Evolutionary conservation across 2,888 invertebrate genomes (phyloP), one percentile per base, ranked within the genome.

Genomic region (Lithophane socia): DNA sequence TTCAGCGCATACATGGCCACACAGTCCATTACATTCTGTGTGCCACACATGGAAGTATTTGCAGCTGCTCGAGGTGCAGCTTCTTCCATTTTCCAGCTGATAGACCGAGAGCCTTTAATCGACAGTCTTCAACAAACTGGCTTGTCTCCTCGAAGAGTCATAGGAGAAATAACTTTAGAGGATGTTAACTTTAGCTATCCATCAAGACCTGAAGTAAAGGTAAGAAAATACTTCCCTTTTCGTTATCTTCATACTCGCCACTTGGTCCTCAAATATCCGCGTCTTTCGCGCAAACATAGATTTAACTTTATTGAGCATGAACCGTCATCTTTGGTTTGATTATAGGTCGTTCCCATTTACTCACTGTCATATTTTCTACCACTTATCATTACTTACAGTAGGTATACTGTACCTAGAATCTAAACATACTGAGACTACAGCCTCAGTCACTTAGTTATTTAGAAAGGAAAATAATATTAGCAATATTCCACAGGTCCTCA

Each of bases 141-240:
- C 1, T 90, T 96, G 10, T 96, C 96, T 42, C 98, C 98, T 0
- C 91, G 94, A n/a, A 91, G 94, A 65, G 97, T 98, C 0, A 94
- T 93, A 5, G 99, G 99, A 0, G 97, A 98, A 69, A 97, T 99
- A 54, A 95, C 97, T 79, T 97, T 99, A 86, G 97, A 97, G 85
- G 97, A 98, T 85, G 97, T 99, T 2, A 96, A 97, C 87, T 99
- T 99, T 91, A 97, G 97, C 71, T 99, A 99, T 92, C 99, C 99
- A 0, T 97, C 98, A 0, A 94, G 99, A 69, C 97, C 97, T 24
- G 98, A 98, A 87, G 97, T 98, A 0, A 97, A 97, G 95, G 98
- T 98, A 91, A 52, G 13, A 52, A 47, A 42, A 13, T 42, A 49
- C 13, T 21, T 18, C 5, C 12, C 9, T 18, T 4, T 13, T 42